These are phyloP conservation scores for Malacoraja senta DNA, from an alignment of 2,797 vertebrate genomes.

Conservation along the genomic window DNA sequence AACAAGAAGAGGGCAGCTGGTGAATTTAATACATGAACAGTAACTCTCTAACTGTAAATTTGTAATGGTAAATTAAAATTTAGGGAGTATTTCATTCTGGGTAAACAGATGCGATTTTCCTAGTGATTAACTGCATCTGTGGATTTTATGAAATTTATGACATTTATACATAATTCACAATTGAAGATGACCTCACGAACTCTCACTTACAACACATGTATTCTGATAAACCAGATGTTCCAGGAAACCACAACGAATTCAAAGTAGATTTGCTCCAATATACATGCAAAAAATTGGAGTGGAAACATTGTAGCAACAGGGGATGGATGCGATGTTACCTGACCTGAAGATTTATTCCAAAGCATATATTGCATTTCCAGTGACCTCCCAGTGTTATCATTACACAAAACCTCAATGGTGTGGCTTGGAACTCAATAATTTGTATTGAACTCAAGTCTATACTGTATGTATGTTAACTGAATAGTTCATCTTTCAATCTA, in stretches of 20 bases:
- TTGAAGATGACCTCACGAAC: background rate
- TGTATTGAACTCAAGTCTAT: background rate
- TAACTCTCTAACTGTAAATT: background rate
- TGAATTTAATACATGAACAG: background rate
- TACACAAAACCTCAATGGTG: background rate
- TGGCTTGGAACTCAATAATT: background rate
- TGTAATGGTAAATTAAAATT: background rate
- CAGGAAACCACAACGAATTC: background rate
- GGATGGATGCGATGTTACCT: background rate
- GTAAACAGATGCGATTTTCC: background rate
- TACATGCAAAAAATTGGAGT: background rate
- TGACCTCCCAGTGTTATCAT: background rate
- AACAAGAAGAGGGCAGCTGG: background rate
- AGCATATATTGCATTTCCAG: background rate
- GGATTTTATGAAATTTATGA: constrained; percentile 1
- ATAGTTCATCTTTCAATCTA: background rate
- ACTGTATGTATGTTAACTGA: background rate
- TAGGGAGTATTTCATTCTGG: background rate
- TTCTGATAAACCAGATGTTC: background rate
- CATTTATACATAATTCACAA: background rate
- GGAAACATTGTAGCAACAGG: background rate
- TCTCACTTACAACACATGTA: background rate
- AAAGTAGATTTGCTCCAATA: background rate
- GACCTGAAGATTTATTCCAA: background rate
- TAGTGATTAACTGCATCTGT: background rate